A percentile compares a stretch with the other conserved stretches of the same genome.
Conservation (phyloP, 1,140 invertebrate species). For the Linepithema humile region DNA sequence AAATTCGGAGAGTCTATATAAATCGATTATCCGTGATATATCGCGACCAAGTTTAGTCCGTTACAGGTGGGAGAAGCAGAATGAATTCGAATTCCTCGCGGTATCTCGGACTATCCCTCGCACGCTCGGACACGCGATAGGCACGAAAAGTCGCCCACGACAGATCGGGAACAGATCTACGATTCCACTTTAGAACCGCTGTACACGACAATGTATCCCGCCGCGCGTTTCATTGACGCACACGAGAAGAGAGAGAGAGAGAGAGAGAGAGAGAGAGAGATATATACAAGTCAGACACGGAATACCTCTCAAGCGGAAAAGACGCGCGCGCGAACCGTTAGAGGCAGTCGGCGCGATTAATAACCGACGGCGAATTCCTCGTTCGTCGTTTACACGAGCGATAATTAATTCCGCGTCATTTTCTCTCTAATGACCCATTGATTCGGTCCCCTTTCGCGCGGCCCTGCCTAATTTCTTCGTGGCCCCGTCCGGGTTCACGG, state of each 20-base stretch:
- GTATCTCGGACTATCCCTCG: slow-evolving; percentile 33
- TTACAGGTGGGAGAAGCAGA: slow-evolving; percentile 64
- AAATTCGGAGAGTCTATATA: slow-evolving; percentile 64
- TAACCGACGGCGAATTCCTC: slow-evolving; percentile 56
- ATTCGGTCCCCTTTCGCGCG: slow-evolving; percentile 28
- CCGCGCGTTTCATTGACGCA: slow-evolving; percentile 60
- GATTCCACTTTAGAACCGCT: slow-evolving; percentile 63
- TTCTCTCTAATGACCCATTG: slow-evolving; percentile 58
- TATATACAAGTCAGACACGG: slow-evolving; percentile 22
- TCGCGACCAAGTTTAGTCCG: slow-evolving; percentile 52
- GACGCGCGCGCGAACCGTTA: slow-evolving; percentile 57
- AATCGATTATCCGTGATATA: slow-evolving; percentile 72
- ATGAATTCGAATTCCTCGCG: slow-evolving; percentile 64
- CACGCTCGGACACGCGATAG: background rate
- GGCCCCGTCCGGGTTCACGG: slow-evolving; percentile 27
- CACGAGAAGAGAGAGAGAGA: background rate
- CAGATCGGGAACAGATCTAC: slow-evolving; percentile 68
- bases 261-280: no score
- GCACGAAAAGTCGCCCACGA: slow-evolving; percentile 64
- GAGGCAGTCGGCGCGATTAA: slow-evolving; percentile 54
- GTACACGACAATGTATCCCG: slow-evolving; percentile 38
- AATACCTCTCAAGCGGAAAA: slow-evolving; percentile 34
- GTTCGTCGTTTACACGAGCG: slow-evolving; percentile 46
- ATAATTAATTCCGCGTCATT: slow-evolving; percentile 66
- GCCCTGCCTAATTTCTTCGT: slow-evolving; percentile 48